Percentiles rank a stretch among this genome's conserved stretches.
Conservation (phyloP, 1,140 invertebrate genomes). For the Drosophila tropicalis region DNA sequence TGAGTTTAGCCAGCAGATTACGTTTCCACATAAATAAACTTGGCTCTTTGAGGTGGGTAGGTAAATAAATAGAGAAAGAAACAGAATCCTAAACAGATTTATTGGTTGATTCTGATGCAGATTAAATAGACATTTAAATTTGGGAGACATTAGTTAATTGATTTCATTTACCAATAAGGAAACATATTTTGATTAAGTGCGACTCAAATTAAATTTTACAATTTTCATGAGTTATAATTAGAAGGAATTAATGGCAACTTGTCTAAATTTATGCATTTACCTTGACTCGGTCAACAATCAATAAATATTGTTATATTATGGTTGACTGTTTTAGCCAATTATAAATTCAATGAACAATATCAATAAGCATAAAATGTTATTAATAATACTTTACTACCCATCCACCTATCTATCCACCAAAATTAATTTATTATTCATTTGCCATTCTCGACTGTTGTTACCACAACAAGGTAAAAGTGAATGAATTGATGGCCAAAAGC, state of each 20-base stretch:
- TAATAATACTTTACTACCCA: not conserved
- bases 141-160: too few relatives aligned
- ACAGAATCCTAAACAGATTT: too few relatives aligned
- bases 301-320: not conserved
- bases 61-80: too few relatives aligned
- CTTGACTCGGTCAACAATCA: slow-evolving; percentile 10
- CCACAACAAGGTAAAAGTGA: slow-evolving; percentile 2
- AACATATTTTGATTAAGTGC: too few relatives aligned
- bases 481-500: not conserved
- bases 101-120: too few relatives aligned
- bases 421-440: slow-evolving; percentile 12
- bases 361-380: slow-evolving; percentile 9
- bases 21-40: too few relatives aligned
- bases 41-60: too few relatives aligned
- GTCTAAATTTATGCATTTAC: not conserved
- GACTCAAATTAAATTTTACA: too few relatives aligned
- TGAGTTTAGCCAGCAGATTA: not conserved
- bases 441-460: not conserved
- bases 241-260: not conserved
- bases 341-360: slow-evolving; percentile 11
- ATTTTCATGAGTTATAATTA: not conserved
- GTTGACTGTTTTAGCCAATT: not conserved
- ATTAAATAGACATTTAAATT: too few relatives aligned
- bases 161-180: too few relatives aligned
- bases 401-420: too few relatives aligned